Evolutionary conservation across 2,888 invertebrate species (phyloP).

Genomic region (Sturmia bella): DNA sequence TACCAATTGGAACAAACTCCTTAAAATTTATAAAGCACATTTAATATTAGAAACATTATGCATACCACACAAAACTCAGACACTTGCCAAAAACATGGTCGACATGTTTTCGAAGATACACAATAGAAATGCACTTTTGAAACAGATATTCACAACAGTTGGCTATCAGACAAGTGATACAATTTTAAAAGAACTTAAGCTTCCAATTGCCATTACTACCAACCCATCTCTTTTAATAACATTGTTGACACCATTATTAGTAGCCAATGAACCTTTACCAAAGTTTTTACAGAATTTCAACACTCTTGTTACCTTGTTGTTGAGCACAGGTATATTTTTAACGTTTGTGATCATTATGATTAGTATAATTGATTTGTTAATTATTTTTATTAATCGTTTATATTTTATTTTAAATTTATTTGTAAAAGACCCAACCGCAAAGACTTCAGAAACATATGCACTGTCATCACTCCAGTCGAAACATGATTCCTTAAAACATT

Average conservation of each 20-base stretch:
- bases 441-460: slow-evolving; percentile 46
- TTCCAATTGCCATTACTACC: slow-evolving; percentile 55
- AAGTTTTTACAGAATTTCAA: slow-evolving; percentile 58
- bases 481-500: slow-evolving; percentile 37
- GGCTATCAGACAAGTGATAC: slow-evolving; percentile 23
- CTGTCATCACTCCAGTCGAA: slow-evolving; percentile 17
- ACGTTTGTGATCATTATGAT: slow-evolving; percentile 66
- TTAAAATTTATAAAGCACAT: slow-evolving; percentile 64
- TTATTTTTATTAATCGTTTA: slow-evolving; percentile 45
- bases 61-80: slow-evolving; percentile 30
- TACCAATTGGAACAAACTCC: slow-evolving; percentile 58
- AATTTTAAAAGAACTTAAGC: slow-evolving; percentile 50
- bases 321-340: slow-evolving; percentile 42
- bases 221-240: slow-evolving; percentile 42
- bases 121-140: slow-evolving; percentile 48
- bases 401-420: slow-evolving; percentile 48
- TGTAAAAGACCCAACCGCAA: slow-evolving; percentile 32
- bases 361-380: slow-evolving; percentile 66
- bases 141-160: slow-evolving; percentile 16
- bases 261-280: slow-evolving; percentile 67
- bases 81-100: slow-evolving; percentile 34
- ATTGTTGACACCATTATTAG: slow-evolving; percentile 61
- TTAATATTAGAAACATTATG: slow-evolving; percentile 52
- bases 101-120: slow-evolving; percentile 44
- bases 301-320: slow-evolving; percentile 20